These are phyloP conservation scores for Galeruca laticollis DNA, from an alignment of 2,888 invertebrate genomes.

Conservation along the genomic window DNA sequence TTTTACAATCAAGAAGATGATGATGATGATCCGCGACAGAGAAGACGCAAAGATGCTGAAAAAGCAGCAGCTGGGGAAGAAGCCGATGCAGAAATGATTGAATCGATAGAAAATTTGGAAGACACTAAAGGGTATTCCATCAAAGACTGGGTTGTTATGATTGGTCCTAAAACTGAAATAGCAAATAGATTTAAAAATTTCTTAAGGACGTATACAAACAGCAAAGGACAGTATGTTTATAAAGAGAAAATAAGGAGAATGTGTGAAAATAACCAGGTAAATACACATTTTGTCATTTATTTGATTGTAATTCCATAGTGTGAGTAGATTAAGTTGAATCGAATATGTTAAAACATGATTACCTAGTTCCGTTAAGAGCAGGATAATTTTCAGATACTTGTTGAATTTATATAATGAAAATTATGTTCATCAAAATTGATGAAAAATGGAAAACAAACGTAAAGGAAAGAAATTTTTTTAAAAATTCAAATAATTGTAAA, in stretches of 20 bases:
- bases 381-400: no score
- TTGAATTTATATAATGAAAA: no score
- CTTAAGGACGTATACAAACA: conserved; percentile 88
- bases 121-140: conserved; percentile 96
- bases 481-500: no score
- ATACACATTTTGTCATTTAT: conserved; percentile 11
- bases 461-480: no score
- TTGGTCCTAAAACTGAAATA: conserved; percentile 96
- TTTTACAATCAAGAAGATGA: conserved; percentile 76
- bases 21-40: conserved; percentile 71
- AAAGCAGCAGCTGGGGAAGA: conserved; percentile 85
- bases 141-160: conserved; percentile 96
- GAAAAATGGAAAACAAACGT: no score
- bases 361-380: no score
- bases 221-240: conserved; percentile 88
- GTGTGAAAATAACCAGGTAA: conserved; percentile 88
- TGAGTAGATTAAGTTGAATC: no score
- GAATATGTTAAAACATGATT: no score
- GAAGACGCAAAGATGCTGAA: conserved; percentile 87
- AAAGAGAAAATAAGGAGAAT: conserved; percentile 93
- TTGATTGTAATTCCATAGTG: no score
- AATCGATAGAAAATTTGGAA: conserved; percentile 97
- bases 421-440: no score
- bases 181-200: conserved; percentile 94
- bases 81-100: conserved; percentile 84